Percentiles rank a stretch among this genome's conserved stretches.
Conservation (phyloP, 2,797 vertebrate genomes). For the Pseudopleuronectes americanus region DNA sequence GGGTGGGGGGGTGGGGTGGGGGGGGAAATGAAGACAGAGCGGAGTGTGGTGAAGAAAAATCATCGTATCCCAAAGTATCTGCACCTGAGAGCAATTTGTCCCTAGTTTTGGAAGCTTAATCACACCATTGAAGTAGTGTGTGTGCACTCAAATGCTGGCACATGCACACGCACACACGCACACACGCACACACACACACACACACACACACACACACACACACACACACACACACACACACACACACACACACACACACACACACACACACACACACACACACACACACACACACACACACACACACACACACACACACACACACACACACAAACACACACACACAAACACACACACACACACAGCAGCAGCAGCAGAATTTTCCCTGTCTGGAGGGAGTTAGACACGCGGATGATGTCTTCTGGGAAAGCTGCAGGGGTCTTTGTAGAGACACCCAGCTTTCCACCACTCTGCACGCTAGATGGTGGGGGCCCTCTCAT, state of each 20-base stretch:
- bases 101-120: slow-evolving; percentile 81
- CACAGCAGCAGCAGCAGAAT: slow-evolving; percentile 21
- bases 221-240: slow-evolving; percentile 35
- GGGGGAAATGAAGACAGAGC: slow-evolving; percentile 29
- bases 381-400: slow-evolving; percentile 75
- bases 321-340: slow-evolving; percentile 21
- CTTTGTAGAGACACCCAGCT: slow-evolving; percentile 78
- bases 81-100: slow-evolving; percentile 85
- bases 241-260: slow-evolving; percentile 35
- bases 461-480: slow-evolving; percentile 60
- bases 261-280: slow-evolving; percentile 23
- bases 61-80: slow-evolving; percentile 75
- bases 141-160: slow-evolving; percentile 58
- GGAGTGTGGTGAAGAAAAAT: slow-evolving; percentile 58
- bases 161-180: slow-evolving; percentile 30
- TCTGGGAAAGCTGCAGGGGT: slow-evolving; percentile 81
- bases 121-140: slow-evolving; percentile 72
- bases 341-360: slow-evolving; percentile 37
- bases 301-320: slow-evolving; percentile 24
- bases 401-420: slow-evolving; percentile 81
- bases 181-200: slow-evolving; percentile 18
- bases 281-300: not conserved
- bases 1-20: slow-evolving; percentile 1
- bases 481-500: slow-evolving; percentile 57
- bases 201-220: no score